A percentile compares a stretch with the other conserved stretches of the same genome.
phyloP scores from a whole-genome alignment of 1,140 invertebrate species.

The Trichonephila inaurata region DNA sequence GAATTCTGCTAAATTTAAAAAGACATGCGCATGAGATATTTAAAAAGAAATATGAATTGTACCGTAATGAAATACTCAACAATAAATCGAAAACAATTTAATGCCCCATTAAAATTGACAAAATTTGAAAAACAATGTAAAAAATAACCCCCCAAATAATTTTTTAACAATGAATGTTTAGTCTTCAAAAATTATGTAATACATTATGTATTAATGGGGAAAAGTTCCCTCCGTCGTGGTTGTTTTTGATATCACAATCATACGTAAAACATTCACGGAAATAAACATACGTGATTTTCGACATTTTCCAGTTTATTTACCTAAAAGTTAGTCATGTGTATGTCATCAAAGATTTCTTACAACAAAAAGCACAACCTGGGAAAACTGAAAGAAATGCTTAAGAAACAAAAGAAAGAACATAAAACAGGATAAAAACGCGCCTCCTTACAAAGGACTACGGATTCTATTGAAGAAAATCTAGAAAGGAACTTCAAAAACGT shows the following conservation, averaged over 20 bases:
- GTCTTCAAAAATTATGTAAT: too few relatives aligned
- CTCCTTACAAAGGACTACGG: neutral
- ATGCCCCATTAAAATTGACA: too few relatives aligned
- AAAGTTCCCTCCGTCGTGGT: too few relatives aligned
- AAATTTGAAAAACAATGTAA: too few relatives aligned
- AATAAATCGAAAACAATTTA: too few relatives aligned
- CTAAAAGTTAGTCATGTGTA: slow-evolving; percentile 14
- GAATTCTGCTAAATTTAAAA: too few relatives aligned
- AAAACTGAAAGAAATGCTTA: neutral
- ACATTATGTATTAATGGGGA: too few relatives aligned
- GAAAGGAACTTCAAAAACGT: slow-evolving; percentile 51
- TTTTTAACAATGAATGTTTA: too few relatives aligned
- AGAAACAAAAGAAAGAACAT: neutral
- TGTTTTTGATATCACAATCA: neutral
- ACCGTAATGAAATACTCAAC: too few relatives aligned
- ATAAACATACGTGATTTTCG: neutral
- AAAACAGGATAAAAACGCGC: neutral
- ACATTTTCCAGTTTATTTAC: slow-evolving; percentile 16
- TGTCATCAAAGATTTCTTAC: slow-evolving; percentile 22
- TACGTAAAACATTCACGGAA: neutral
- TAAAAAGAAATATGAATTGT: too few relatives aligned
- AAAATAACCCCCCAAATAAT: too few relatives aligned
- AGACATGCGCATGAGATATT: too few relatives aligned
- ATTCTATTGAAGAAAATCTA: slow-evolving; percentile 37
- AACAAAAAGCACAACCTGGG: neutral